Base-by-base conservation (phyloP, 2,888 invertebrate species). In the Allolobophora icterica region DNA sequence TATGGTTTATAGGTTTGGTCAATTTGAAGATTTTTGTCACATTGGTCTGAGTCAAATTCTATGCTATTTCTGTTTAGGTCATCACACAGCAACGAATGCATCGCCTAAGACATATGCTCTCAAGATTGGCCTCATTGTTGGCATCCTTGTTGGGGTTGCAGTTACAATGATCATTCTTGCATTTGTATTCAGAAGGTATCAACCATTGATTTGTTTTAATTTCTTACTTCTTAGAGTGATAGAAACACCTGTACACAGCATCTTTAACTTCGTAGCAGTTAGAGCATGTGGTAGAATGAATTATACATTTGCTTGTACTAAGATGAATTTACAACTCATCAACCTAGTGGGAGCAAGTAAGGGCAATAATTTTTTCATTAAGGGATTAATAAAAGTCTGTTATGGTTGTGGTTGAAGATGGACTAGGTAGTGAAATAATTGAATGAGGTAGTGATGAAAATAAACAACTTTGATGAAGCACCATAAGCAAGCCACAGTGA, bases 131-230 rank as follows among this genome's bases (percentile, higher is more conserved):
- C 30, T 71, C n/a, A 30, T n/a, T 71, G 71, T n/a, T 71, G n/a
- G 8, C 71, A 71, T 71, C 17, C n/a, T 71, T n/a, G 30, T 71
- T 71, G 71, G 3, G 71, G 71, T 71, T 71, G 30, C 71, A 71
- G 11, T 71, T n/a, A 8, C n/a, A n/a, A n/a, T 71, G 71, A 71
- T 58, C 24, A 58, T 71, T 17, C 71, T 71, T 71, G 71, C 71
- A 71, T 71, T n/a, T 71, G 8, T 71, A 71, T 71, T 71, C 71
- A 71, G 71, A 71, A 71, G 71, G 71, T 71, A 71, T n/a, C 71
- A 71, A 71, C 11, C 71, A 71, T 71, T 11, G 30, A 71, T 13
- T 71, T 71, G n/a, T 13, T 71, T 11, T 71, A 71, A 6, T 71
- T 24, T 21, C 17, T 8, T 71, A 30, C 1, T 71, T 30, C 13